Base-by-base conservation (phyloP, 2,888 invertebrate genomes). In the Campoletis raptor region DNA sequence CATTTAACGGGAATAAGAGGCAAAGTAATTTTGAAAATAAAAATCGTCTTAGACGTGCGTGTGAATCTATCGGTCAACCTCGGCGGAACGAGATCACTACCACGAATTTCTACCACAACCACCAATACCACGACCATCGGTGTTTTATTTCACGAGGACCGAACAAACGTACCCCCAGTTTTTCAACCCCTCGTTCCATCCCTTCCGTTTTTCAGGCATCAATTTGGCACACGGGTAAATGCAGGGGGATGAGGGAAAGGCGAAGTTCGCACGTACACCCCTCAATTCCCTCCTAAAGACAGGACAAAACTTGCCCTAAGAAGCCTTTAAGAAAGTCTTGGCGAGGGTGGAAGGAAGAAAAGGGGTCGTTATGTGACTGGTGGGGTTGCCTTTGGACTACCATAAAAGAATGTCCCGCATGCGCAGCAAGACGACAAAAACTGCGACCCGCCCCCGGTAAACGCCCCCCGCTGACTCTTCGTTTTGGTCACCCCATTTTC, bases 221-320 rank as follows among this genome's bases (percentile, higher is more conserved):
- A 80, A 70, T 80, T 82, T 67, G 69, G 76, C 48, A 82, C 66
- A 54, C 54, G 76, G 73, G 73, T 52, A 57, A 45, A 74, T 30
- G n/a, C 18, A 24, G 45, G 52, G 36, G 40, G 21, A 36, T 30
- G 30, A 30, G 36, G 40, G 21, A 21, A 57, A 64, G 64, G 45
- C 42, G 74, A 48, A 57, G 54, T 69, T 54, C 42, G 70, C 70
- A 69, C 70, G 79, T 67, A 54, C 74, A 76, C 82, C 86, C 87
- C 81, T 40, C 73, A 52, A 2, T 21, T 61, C 37, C 24, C 36
- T 52, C 57, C 48, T 24, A 37, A 89, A 90, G 90, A 80, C 82
- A 72, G 91, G 92, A 93, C 93, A 94, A 93, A 93, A 93, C 92
- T 94, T 91, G 90, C 90, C 92, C 92, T 93, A 94, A 94, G 93